phyloP scores from a whole-genome alignment of 2,888 invertebrate genomes.

The Andrena chrysosceles region DNA sequence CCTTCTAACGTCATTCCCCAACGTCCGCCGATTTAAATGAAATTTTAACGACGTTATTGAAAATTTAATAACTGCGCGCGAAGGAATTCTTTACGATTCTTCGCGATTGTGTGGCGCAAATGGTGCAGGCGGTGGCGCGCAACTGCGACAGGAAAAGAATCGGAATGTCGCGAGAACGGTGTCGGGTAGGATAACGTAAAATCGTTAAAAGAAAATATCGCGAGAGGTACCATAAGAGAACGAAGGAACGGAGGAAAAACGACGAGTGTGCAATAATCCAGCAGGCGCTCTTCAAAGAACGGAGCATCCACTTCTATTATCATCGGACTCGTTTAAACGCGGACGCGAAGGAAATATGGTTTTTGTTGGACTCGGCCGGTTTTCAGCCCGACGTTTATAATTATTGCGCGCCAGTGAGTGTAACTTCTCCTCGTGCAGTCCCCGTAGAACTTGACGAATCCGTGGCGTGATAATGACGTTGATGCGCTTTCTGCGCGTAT shows the following conservation, averaged over 20 bases:
- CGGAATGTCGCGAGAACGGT: constrained; percentile 7
- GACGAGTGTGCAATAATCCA: constrained; percentile 18
- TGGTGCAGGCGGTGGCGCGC: neutral
- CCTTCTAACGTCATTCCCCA: no score
- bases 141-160: constrained; percentile 15
- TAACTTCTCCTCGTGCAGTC: neutral
- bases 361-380: constrained; percentile 1
- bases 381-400: constrained; percentile 12
- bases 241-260: constrained; percentile 16
- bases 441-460: neutral
- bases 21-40: no score
- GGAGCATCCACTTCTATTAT: constrained; percentile 9
- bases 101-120: neutral
- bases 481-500: neutral
- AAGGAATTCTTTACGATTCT: neutral
- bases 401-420: neutral
- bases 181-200: constrained; percentile 20
- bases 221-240: constrained; percentile 16
- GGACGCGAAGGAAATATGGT: neutral
- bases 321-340: constrained; percentile 32
- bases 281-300: constrained; percentile 4
- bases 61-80: constrained; percentile 5
- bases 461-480: neutral
- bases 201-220: constrained; percentile 32
- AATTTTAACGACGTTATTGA: neutral